A percentile compares a stretch with the other conserved stretches of the same genome.
Conservation (phyloP, 2,888 invertebrate genomes). For the Acleris cristana region DNA sequence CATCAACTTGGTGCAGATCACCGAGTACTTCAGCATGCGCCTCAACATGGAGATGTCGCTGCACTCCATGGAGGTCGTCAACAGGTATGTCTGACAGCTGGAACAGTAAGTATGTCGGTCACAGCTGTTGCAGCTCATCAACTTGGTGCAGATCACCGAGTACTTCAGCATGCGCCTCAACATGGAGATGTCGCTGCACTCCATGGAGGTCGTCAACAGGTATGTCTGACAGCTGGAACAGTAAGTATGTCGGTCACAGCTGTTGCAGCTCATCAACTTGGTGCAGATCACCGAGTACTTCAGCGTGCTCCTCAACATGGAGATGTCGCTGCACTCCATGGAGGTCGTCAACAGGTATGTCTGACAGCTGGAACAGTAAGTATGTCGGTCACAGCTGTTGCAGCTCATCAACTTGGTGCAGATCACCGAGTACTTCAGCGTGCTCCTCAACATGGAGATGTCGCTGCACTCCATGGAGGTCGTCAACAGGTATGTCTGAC, state of each 20-base stretch:
- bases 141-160: slow-evolving; percentile 97
- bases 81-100: slow-evolving; percentile 82
- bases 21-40: slow-evolving; percentile 97
- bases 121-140: slow-evolving; percentile 92
- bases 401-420: slow-evolving; percentile 96
- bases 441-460: slow-evolving; percentile 99
- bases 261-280: slow-evolving; percentile 95
- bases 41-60: slow-evolving; percentile 99
- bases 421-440: slow-evolving; percentile 98
- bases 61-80: slow-evolving; percentile 99
- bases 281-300: slow-evolving; percentile 98
- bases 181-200: slow-evolving; percentile 99
- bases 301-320: slow-evolving; percentile 98
- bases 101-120: too few species aligned
- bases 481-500: slow-evolving; percentile 88
- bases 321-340: slow-evolving; percentile 99
- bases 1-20: slow-evolving; percentile 97
- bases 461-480: slow-evolving; percentile 99
- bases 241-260: slow-evolving; percentile 38
- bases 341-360: slow-evolving; percentile 91
- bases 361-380: background rate
- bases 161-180: slow-evolving; percentile 98
- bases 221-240: slow-evolving; percentile 48
- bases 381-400: slow-evolving; percentile 75
- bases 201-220: slow-evolving; percentile 99